phyloP scores from a whole-genome alignment of 2,888 invertebrate species.

The Caprella mutica region DNA sequence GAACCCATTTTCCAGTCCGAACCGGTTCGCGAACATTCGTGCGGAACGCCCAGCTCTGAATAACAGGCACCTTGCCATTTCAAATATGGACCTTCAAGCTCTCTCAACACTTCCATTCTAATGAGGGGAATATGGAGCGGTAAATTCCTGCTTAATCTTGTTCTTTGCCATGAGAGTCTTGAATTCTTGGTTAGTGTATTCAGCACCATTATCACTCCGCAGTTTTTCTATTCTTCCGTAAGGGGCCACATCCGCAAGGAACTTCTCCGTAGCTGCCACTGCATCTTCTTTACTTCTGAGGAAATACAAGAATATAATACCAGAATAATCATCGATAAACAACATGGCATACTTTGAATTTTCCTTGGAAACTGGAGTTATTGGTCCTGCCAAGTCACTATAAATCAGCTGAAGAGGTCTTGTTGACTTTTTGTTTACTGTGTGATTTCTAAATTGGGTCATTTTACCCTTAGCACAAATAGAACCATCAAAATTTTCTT shows the following conservation, averaged over 20 bases:
- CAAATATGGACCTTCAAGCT: background rate
- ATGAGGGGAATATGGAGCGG: constrained; percentile 1
- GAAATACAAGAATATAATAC: background rate
- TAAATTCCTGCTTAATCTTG: background rate
- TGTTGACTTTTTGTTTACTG: too few species aligned
- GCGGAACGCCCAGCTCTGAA: too few species aligned
- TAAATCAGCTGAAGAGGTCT: background rate
- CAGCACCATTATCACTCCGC: constrained; percentile 1
- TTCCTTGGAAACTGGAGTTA: background rate
- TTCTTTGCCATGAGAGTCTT: background rate
- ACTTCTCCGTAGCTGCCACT: background rate
- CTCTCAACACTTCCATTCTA: background rate
- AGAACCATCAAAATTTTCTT: too few species aligned
- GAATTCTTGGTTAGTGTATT: background rate
- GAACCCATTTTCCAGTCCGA: too few species aligned
- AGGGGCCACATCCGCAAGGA: background rate
- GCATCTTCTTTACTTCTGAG: background rate
- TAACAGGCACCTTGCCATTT: background rate
- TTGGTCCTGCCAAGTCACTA: constrained; percentile 1
- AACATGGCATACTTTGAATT: background rate
- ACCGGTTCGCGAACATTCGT: too few species aligned
- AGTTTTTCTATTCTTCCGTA: background rate
- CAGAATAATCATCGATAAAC: background rate
- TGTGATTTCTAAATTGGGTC: too few species aligned
- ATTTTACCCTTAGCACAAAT: too few species aligned